Evolutionary conservation across 2,888 invertebrate genomes (phyloP), one percentile per base, ranked within the genome.

Genomic region (Chromoteleia sp.): DNA sequence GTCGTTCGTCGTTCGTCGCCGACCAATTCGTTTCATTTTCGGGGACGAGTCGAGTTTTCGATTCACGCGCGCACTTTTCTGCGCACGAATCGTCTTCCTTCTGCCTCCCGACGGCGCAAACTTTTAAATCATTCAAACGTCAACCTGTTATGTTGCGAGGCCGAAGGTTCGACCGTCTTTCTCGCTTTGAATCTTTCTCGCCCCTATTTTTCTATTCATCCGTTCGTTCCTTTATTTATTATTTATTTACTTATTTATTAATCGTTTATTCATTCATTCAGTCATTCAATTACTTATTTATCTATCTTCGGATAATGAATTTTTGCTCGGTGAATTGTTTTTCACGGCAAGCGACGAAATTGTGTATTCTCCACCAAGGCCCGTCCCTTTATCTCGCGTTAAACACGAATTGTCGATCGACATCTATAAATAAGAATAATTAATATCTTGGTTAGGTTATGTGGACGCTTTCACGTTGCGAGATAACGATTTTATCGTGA

Each of bases 81-180:
- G 74, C 79, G 74, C 74, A 68, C 54, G 29, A 58, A 43, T 54
- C 58, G 48, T 30, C 67, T 67, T 68, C 14, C 68, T 48, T 36
- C 29, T 36, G 12, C 21, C 7, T 7, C 56, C 52, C 52, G 41
- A 17, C 50, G 12, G 68, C 71, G 71, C 56, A 61, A 70, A 45
- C 70, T 68, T 52, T 68, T 74, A 48, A 63, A 71, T 63, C 56
- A 78, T 78, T 78, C 54, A 78, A 78, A 71, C 70, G 76, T 65
- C 77, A 54, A 77, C 63, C 36, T 56, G 52, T 56, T 74, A 52
- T 61, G 33, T 17, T 36, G 50, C 41, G 30, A 15, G 33, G 19
- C 19, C 10, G 54, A 14, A 39, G 52, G 48, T 30, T 33, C 19
- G 61, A 61, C 29, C 61, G 43, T 21, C 39, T 7, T 39, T 39